Base-by-base conservation (phyloP, 2,888 invertebrate species). In the Mechanitis messenoides region DNA sequence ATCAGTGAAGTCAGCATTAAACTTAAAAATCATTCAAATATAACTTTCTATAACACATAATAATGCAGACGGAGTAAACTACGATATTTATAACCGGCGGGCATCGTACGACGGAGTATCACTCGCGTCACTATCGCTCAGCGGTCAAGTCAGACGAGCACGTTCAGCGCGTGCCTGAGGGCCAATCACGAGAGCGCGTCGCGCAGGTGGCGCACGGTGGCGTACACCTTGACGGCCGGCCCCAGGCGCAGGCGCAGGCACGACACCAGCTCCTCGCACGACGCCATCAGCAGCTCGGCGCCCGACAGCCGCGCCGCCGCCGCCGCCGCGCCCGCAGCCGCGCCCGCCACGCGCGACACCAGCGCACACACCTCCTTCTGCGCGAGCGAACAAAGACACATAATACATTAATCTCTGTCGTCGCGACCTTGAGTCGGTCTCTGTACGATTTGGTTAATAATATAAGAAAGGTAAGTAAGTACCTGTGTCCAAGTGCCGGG, bases 211-310 rank as follows among this genome's bases (percentile, higher is more conserved):
- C 82, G 75, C 61, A 86, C 78, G 42, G 81, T 80, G 56, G 81
- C 78, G 80, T 87, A 84, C 45, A 97, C 90, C 81, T 96, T 97
- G 68, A 97, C 92, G 50, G 96, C 95, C 50, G 96, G 96, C 6
- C 97, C 97, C 62, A 97, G 91, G 78, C 95, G 95, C 65, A 97
- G 90, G 58, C 94, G 92, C 71, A 97, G 90, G 65, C 93, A 86
- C 54, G 93, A 91, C 42, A 94, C 92, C 62, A 97, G 91, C 87
- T 98, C 97, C 69, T 93, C 92, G 87, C 97, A 96, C 57, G 93
- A 94, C 68, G 97, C 89, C 91, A 95, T 93, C 58, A 97, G 84
- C 67, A 97, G 93, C 53, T 96, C 94, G 70, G 95, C 93, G 35
- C 97, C 98, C 79, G 96, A 95, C 71, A 98, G 94, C 20, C 83